Percentiles rank a stretch among this genome's conserved stretches.
Conservation (phyloP, 2,797 vertebrate genomes). For the Sebastes ruberrimus region DNA sequence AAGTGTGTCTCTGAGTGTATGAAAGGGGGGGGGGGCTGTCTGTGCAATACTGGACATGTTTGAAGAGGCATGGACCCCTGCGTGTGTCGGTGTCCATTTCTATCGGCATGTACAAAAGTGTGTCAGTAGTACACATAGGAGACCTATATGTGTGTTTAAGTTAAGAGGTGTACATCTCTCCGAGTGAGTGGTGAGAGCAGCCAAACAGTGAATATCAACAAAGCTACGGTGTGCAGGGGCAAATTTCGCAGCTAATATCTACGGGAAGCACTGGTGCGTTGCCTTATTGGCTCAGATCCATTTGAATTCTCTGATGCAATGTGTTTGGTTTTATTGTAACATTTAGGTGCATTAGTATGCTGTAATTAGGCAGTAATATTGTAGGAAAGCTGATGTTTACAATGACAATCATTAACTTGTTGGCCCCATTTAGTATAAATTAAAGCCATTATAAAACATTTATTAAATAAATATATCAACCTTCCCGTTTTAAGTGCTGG, state of each 20-base stretch:
- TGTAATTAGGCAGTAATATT: background rate
- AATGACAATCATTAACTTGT: background rate
- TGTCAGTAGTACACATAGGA: background rate
- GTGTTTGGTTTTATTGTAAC: slow-evolving; percentile 14
- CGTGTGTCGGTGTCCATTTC: background rate
- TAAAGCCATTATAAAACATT: background rate
- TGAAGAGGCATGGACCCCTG: slow-evolving; percentile 19
- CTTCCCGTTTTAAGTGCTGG: background rate
- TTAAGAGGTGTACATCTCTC: background rate
- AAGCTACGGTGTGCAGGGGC: background rate
- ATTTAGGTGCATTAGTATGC: background rate
- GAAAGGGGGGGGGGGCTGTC: background rate
- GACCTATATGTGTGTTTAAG: background rate
- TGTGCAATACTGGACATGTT: background rate
- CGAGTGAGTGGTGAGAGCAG: background rate
- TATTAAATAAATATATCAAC: background rate
- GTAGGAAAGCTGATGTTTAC: background rate
- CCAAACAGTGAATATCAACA: background rate
- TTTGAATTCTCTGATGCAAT: slow-evolving; percentile 4
- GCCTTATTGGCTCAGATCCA: background rate
- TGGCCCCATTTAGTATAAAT: background rate
- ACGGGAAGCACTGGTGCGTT: background rate
- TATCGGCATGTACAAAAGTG: background rate
- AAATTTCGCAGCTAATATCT: slow-evolving; percentile 1
- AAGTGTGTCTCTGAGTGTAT: slow-evolving; percentile 7